Percentiles rank a stretch among this genome's conserved stretches.
phyloP scores from a whole-genome alignment of 2,888 invertebrate species.

The Torymus tubicola region DNA sequence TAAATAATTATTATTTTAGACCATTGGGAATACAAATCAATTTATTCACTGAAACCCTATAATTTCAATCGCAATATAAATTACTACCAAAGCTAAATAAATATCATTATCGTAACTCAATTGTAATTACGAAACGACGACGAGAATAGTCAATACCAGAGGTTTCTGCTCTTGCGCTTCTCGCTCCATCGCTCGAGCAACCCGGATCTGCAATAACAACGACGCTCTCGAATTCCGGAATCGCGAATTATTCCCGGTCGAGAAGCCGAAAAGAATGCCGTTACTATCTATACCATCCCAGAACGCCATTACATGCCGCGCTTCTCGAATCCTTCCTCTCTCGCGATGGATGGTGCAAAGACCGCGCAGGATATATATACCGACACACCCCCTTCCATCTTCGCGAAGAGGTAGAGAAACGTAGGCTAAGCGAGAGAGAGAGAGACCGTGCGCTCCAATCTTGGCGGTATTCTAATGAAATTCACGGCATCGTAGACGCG shows the following conservation, averaged over 20 bases:
- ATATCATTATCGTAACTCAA: too few relatives aligned
- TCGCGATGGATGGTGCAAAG: background rate
- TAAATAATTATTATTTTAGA: too few relatives aligned
- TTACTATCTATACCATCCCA: constrained; percentile 47
- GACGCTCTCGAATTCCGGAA: constrained; percentile 17
- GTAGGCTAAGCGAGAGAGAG: background rate
- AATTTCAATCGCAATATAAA: too few relatives aligned
- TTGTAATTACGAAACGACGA: too few relatives aligned
- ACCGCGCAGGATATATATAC: background rate
- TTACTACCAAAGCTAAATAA: too few relatives aligned
- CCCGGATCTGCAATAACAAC: too few relatives aligned
- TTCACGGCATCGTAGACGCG: constrained; percentile 71
- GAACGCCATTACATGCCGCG: constrained; percentile 29
- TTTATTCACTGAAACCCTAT: too few relatives aligned
- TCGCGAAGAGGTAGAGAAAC: background rate
- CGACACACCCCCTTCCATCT: too few relatives aligned
- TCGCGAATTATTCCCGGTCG: constrained; percentile 17
- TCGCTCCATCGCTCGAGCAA: too few relatives aligned
- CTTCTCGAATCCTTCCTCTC: constrained; percentile 21
- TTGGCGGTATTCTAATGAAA: constrained; percentile 70
- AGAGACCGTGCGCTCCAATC: constrained; percentile 64
- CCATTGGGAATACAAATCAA: too few relatives aligned
- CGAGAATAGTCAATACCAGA: too few relatives aligned
- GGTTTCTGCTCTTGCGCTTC: too few relatives aligned
- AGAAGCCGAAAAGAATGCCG: constrained; percentile 38